Evolutionary conservation across 2,797 vertebrate species (phyloP), one percentile per base, ranked within the genome.

Genomic region (Peromyscus aztecus): DNA sequence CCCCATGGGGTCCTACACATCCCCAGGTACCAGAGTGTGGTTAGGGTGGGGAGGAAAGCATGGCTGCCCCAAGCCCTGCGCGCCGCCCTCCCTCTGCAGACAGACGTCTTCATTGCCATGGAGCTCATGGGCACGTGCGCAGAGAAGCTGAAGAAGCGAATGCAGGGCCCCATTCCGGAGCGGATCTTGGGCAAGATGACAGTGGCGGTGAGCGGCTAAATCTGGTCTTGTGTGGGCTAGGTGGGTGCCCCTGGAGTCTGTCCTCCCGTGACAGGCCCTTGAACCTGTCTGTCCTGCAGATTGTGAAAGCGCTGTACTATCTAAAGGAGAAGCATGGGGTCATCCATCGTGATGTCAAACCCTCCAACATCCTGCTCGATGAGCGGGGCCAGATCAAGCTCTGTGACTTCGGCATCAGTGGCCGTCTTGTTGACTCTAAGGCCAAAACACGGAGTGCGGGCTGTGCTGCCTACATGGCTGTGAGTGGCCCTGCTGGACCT

Each of bases 61-160:
- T 9, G 0, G 73, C 59, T 1, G 3, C 31, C 2, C 87, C 65
- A 34, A 55, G 59, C 73, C 67, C 27, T 3, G 8, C 2, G 2
- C 49, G 1, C 37, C 2, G 0, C 11, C 31, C 27, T 67, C 31
- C 34, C 40, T 65, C 59, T 9, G 0, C 97, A 99, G 99, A 99
- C 99, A 0, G 99, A 99, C 21, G 99, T 99, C 67, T 99, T 99
- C 97, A 99, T 99, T 7, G 99, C 99, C 97, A 99, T 99, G 99
- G 99, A 99, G 98, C 98, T 99, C 92, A 99, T 99, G 99, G 99
- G 99, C 92, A 99, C 99, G 0, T 99, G 99, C 63, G 99, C 99
- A 0, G 99, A 99, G 98, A 99, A 99, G 98, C 99, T 99, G 89
- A 99, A 99, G 98, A 99, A 99, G 97, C 99, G 99, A 84, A 99